These are phyloP conservation scores for Pipistrellus nathusii DNA, from an alignment of 2,797 vertebrate species.

Conservation along the genomic window DNA sequence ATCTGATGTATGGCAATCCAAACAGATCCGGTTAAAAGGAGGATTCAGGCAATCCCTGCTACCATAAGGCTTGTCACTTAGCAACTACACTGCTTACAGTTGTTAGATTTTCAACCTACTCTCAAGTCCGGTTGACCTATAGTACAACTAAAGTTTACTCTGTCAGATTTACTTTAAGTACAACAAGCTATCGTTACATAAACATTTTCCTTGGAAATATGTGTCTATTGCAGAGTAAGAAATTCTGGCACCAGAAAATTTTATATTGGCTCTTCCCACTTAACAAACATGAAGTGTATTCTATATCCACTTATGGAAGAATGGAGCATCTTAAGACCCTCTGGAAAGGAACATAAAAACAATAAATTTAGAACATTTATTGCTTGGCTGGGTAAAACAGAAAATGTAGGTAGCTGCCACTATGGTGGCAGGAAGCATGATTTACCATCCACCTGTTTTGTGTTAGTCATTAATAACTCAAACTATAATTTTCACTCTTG, in stretches of 20 bases:
- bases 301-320: background rate
- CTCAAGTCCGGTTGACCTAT: background rate
- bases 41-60: background rate
- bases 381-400: background rate
- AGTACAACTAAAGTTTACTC: background rate
- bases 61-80: fast-evolving
- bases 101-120: background rate
- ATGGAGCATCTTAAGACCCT: background rate
- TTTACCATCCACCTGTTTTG: background rate
- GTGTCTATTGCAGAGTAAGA: background rate
- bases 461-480: background rate
- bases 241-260: background rate
- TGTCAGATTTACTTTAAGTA: background rate
- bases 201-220: background rate
- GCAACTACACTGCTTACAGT: background rate
- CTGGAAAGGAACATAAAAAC: background rate
- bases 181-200: background rate
- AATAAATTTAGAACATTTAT: background rate
- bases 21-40: background rate
- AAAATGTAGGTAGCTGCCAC: background rate
- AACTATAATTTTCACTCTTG: background rate
- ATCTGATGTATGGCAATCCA: background rate
- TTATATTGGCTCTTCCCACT: background rate
- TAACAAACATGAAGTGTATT: background rate
- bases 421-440: background rate